phyloP scores from a whole-genome alignment of 2,797 vertebrate genomes.

The Phalanger gymnotis region DNA sequence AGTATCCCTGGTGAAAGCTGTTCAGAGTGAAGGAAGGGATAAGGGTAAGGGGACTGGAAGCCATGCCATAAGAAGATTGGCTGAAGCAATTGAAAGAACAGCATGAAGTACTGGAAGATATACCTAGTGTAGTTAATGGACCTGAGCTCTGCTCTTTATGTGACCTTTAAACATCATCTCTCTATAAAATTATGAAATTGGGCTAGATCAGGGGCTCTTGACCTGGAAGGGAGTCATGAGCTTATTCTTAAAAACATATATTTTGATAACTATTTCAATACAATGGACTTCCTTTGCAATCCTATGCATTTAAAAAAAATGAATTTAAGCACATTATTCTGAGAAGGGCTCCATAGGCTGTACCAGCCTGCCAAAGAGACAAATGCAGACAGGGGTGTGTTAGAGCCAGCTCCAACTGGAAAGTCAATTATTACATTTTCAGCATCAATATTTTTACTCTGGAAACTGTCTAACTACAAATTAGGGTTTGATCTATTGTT shows the following conservation, averaged over 20 bases:
- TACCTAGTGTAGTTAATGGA: no score
- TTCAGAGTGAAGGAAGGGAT: no score
- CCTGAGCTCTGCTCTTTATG: no score
- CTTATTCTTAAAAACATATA: background rate
- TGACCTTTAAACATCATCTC: no score
- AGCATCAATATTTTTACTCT: background rate
- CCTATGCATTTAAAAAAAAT: no score
- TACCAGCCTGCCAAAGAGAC: background rate
- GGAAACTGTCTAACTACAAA: background rate
- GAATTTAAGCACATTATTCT: background rate
- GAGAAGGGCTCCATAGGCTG: background rate
- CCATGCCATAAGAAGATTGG: no score
- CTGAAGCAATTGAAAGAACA: no score
- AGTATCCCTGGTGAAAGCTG: no score
- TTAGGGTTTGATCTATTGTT: background rate
- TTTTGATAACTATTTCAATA: no score
- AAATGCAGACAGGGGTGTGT: no score
- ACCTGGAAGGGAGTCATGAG: background rate
- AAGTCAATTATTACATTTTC: background rate
- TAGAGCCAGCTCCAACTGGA: background rate
- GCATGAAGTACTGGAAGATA: no score
- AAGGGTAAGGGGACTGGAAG: no score
- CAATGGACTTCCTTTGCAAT: background rate
- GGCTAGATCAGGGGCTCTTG: background rate
- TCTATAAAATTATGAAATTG: background rate